Percentiles rank a stretch among this genome's conserved stretches.
These are phyloP conservation scores for Patella pellucida DNA, from an alignment of 2,888 invertebrate species.

Conservation along the genomic window DNA sequence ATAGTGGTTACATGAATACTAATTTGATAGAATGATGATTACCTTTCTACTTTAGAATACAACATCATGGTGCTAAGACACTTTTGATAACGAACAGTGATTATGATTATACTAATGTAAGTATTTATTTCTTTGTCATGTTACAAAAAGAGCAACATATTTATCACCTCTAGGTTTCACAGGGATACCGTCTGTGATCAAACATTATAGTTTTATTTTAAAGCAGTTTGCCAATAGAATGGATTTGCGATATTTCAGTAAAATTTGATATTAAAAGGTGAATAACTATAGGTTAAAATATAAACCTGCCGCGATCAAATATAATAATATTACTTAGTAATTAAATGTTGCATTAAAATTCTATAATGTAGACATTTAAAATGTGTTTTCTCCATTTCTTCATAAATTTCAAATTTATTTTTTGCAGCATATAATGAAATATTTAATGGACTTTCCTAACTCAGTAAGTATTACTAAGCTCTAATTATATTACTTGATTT, in stretches of 20 bases:
- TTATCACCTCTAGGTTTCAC: constrained; percentile 74
- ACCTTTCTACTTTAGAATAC: constrained; percentile 75
- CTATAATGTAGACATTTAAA: neutral
- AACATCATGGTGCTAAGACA: constrained; percentile 91
- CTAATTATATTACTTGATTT: neutral
- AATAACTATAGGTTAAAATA: too few relatives aligned
- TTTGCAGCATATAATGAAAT: constrained; percentile 45
- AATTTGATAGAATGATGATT: too few relatives aligned
- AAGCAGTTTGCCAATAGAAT: too few relatives aligned
- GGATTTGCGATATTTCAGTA: too few relatives aligned
- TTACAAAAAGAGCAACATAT: constrained; percentile 91
- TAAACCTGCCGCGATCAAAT: too few relatives aligned
- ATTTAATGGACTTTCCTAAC: constrained; percentile 37
- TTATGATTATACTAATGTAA: constrained; percentile 88
- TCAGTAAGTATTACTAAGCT: constrained; percentile 28
- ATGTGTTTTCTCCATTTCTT: neutral
- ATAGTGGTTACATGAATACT: too few relatives aligned
- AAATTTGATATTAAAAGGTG: too few relatives aligned
- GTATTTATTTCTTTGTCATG: constrained; percentile 36
- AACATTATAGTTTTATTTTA: too few relatives aligned
- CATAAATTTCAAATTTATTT: neutral
- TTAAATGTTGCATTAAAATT: neutral
- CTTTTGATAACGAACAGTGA: constrained; percentile 97
- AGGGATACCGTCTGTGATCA: too few relatives aligned
- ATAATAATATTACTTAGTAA: too few relatives aligned